Percentiles rank a stretch among this genome's conserved stretches.
Evolutionary conservation across 2,113 vertebrate species (phyloP).

Genomic region (Leucopsar rothschildi): DNA sequence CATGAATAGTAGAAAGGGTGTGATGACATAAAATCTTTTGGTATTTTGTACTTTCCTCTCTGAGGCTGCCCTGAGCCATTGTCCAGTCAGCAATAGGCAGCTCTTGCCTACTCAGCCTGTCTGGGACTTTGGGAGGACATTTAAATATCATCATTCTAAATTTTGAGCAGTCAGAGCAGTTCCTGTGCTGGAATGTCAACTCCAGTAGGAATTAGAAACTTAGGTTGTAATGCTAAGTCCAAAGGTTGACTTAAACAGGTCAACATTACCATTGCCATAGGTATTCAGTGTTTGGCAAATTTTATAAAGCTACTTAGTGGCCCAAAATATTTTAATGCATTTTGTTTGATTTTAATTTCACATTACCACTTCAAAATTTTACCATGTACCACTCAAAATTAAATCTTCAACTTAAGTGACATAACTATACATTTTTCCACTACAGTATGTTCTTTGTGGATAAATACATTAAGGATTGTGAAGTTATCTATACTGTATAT

Average conservation of each 20-base stretch:
- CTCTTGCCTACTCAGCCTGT: not conserved
- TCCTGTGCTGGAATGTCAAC: not conserved
- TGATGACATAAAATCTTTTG: not conserved
- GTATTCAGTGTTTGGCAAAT: not conserved
- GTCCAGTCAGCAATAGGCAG: not conserved
- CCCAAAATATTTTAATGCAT: not conserved
- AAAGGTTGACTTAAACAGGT: not conserved
- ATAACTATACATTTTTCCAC: not conserved
- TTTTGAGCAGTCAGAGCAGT: not conserved
- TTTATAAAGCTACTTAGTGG: not conserved
- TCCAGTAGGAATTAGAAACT: not conserved
- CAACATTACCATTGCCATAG: not conserved
- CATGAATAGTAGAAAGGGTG: rapidly evolving
- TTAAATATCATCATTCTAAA: not conserved
- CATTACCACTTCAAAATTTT: not conserved
- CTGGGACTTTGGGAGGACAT: not conserved
- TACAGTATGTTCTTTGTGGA: not conserved
- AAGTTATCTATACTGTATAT: not conserved
- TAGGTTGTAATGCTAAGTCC: not conserved
- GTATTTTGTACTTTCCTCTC: not conserved
- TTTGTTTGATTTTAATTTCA: not conserved
- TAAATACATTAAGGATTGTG: not conserved
- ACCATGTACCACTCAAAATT: not conserved
- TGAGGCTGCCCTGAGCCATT: not conserved
- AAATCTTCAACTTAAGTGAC: not conserved